These are phyloP conservation scores for Drosophila meridionalis DNA, from an alignment of 2,888 invertebrate genomes.

Conservation along the genomic window DNA sequence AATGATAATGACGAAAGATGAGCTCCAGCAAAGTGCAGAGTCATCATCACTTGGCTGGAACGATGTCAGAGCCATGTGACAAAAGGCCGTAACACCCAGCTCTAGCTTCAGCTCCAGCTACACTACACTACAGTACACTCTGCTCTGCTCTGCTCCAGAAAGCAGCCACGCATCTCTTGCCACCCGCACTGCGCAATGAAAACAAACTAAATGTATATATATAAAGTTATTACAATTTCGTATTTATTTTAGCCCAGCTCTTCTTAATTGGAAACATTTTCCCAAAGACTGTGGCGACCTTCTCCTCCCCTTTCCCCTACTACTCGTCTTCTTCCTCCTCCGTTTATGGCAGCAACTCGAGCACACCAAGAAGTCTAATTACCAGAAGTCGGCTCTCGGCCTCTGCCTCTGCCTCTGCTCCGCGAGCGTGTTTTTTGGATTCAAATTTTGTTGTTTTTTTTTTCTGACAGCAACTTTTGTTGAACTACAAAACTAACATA, in stretches of 20 bases:
- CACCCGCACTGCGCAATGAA: conserved; percentile 36
- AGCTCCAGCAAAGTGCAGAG: conserved; percentile 60
- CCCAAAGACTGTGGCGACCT: conserved; percentile 46
- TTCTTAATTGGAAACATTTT: conserved; percentile 78
- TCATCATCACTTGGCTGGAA: conserved; percentile 68
- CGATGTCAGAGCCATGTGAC: conserved; percentile 54
- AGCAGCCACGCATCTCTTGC: conserved; percentile 40
- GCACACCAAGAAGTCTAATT: conserved; percentile 76
- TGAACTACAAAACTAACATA: conserved; percentile 64
- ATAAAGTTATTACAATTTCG: conserved; percentile 74
- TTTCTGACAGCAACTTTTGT: conserved; percentile 80
- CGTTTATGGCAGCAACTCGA: conserved; percentile 51
- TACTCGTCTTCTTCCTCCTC: neutral
- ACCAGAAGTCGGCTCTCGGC: conserved; percentile 70
- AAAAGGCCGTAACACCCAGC: conserved; percentile 29
- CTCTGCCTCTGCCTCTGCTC: conserved; percentile 8
- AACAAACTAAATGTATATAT: conserved; percentile 17
- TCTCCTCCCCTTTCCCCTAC: conserved; percentile 4
- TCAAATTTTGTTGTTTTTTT: conserved; percentile 66
- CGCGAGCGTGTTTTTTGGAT: conserved; percentile 39
- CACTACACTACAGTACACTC: neutral
- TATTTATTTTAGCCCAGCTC: conserved; percentile 46
- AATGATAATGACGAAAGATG: conserved; percentile 72
- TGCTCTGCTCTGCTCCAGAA: conserved; percentile 65
- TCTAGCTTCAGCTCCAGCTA: conserved; percentile 12